Evolutionary conservation across 2,113 vertebrate genomes (phyloP).

Genomic region (Ovis aries): ARS-UI_Ramb_v3.0 NC_056054.1:8155501-8156000

Average conservation of each 20-base stretch:
- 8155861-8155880: background rate
- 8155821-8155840: background rate
- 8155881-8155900: background rate
- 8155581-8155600: background rate
- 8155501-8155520: conserved; percentile 94
- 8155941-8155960: background rate
- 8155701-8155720: background rate
- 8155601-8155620: background rate
- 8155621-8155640: background rate
- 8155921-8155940: background rate
- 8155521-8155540: conserved; percentile 77
- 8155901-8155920: background rate
- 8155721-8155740: background rate
- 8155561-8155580: background rate
- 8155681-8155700: background rate
- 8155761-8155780: background rate
- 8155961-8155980: background rate
- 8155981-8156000: background rate
- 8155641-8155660: no score
- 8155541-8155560: background rate
- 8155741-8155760: background rate
- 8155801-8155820: background rate
- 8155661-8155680: background rate
- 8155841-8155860: background rate
- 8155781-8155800: background rate